Evolutionary conservation across 2,888 invertebrate genomes (phyloP).

Genomic region (Theretra japonica): DNA sequence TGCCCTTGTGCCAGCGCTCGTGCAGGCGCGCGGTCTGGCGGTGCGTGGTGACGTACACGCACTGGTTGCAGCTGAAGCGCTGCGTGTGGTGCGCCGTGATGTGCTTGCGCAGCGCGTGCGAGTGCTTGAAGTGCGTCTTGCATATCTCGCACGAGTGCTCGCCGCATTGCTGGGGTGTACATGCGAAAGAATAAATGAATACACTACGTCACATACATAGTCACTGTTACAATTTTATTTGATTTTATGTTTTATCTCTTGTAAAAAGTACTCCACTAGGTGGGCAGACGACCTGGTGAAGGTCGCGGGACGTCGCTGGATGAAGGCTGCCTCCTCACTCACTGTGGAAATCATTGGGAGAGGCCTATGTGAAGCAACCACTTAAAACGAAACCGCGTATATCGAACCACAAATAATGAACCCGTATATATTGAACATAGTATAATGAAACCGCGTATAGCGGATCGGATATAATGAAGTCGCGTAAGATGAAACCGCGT

Average conservation of each 20-base stretch:
- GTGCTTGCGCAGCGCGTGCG: slow-evolving; percentile 72
- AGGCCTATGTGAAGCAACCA: too few species aligned
- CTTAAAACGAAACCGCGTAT: not conserved
- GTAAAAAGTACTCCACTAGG: too few species aligned
- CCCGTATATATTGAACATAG: too few species aligned
- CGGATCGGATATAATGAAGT: too few species aligned
- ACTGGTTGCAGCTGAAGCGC: slow-evolving; percentile 72
- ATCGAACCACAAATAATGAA: too few species aligned
- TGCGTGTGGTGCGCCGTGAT: slow-evolving; percentile 78
- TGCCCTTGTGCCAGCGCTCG: slow-evolving; percentile 76
- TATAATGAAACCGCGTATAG: too few species aligned
- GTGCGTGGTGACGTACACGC: slow-evolving; percentile 71
- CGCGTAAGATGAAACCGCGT: too few species aligned
- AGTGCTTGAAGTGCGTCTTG: slow-evolving; percentile 71
- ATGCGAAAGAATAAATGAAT: not conserved
- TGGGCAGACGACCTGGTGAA: too few species aligned
- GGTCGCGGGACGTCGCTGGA: too few species aligned
- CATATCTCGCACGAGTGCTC: slow-evolving; percentile 71
- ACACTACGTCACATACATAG: not conserved
- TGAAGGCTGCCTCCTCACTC: too few species aligned
- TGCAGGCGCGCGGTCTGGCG: slow-evolving; percentile 71
- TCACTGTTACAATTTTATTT: not conserved
- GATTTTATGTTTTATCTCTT: too few species aligned
- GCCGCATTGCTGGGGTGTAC: slow-evolving; percentile 64
- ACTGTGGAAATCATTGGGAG: too few species aligned